Percentiles rank a stretch among this genome's conserved stretches.
These are phyloP conservation scores for Brachypterus glaber DNA, from an alignment of 2,888 invertebrate genomes.

Conservation along the genomic window DNA sequence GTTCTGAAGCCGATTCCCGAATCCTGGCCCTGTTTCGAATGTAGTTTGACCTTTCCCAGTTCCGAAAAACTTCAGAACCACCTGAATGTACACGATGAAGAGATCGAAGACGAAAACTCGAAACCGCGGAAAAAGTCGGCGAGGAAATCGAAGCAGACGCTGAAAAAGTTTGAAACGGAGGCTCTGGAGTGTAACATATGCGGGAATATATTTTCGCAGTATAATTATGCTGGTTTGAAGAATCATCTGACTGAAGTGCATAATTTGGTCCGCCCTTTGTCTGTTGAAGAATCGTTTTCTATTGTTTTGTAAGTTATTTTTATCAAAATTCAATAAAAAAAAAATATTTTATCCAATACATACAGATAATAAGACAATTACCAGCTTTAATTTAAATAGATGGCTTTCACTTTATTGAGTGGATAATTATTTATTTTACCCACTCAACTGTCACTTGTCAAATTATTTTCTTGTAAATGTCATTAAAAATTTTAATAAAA, in stretches of 20 bases:
- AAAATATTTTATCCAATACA: too few species aligned
- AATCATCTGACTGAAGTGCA: constrained; percentile 31
- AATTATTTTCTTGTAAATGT: too few species aligned
- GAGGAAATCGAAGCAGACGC: constrained; percentile 22
- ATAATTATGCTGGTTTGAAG: constrained; percentile 27
- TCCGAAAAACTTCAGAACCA: constrained; percentile 52
- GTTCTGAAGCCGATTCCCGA: constrained; percentile 41
- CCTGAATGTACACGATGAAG: constrained; percentile 45
- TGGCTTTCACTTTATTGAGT: too few species aligned
- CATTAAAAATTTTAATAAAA: too few species aligned
- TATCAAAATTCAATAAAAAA: too few species aligned
- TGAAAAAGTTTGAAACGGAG: constrained; percentile 22
- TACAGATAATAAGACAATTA: too few species aligned
- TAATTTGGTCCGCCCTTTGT: constrained; percentile 20
- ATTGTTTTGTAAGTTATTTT: constrained; percentile 26
- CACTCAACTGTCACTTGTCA: too few species aligned
- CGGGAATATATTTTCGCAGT: constrained; percentile 28
- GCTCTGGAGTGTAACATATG: constrained; percentile 33
- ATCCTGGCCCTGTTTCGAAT: constrained; percentile 56
- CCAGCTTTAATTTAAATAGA: too few species aligned
- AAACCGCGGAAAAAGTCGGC: constrained; percentile 26
- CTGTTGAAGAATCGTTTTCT: constrained; percentile 30
- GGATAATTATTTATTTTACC: too few species aligned
- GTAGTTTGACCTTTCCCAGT: constrained; percentile 47
- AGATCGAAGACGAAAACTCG: constrained; percentile 28